phyloP scores from a whole-genome alignment of 2,888 invertebrate genomes.

The Drosophila colorata region DNA sequence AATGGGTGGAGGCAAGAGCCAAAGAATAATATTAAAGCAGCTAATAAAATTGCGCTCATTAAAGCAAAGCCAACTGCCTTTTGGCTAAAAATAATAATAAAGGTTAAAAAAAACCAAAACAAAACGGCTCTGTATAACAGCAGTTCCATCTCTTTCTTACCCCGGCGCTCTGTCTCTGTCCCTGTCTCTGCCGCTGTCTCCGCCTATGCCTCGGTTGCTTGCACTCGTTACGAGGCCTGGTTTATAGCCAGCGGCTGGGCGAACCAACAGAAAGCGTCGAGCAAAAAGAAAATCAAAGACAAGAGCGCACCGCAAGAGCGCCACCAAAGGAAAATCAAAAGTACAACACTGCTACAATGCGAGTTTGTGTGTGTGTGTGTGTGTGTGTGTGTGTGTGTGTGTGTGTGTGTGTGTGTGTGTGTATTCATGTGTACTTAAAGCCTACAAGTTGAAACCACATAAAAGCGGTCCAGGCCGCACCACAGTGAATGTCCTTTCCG shows the following conservation, averaged over 20 bases:
- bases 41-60: slow-evolving; percentile 78
- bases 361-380: slow-evolving; percentile 16
- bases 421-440: slow-evolving; percentile 7
- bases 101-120: slow-evolving; percentile 65
- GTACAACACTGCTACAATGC: slow-evolving; percentile 52
- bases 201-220: slow-evolving; percentile 14
- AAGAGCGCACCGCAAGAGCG: slow-evolving; percentile 56
- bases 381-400: slow-evolving; percentile 5
- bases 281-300: slow-evolving; percentile 61
- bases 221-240: slow-evolving; percentile 55
- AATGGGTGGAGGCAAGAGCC: background rate
- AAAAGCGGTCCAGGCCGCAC: slow-evolving; percentile 11
- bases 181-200: background rate
- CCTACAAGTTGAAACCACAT: slow-evolving; percentile 18
- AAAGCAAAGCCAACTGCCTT: slow-evolving; percentile 74
- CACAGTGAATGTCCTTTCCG: slow-evolving; percentile 42
- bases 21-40: slow-evolving; percentile 58
- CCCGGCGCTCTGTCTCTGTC: background rate
- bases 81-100: slow-evolving; percentile 68
- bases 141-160: background rate
- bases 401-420: slow-evolving; percentile 14
- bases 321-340: slow-evolving; percentile 68
- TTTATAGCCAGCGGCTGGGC: slow-evolving; percentile 62
- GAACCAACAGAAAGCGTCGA: slow-evolving; percentile 32
- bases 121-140: slow-evolving; percentile 28